Base-by-base conservation (phyloP, 2,888 invertebrate genomes). In the Brachycybe producta region DNA sequence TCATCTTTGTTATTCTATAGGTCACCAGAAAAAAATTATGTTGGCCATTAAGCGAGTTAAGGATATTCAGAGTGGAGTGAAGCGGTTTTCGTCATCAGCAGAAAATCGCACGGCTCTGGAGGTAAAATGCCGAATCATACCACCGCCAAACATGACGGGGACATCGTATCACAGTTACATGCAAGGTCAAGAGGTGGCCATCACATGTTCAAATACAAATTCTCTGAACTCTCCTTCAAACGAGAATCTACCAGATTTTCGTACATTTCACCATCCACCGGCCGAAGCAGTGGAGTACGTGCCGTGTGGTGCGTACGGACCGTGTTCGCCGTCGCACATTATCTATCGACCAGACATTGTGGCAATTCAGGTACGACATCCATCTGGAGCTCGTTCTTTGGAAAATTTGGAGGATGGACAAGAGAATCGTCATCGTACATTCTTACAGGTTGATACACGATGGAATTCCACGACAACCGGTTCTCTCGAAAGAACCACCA, bases 1-100 rank as follows among this genome's bases (percentile, higher is more conserved):
- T n/a, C n/a, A n/a, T n/a, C n/a, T n/a, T n/a, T n/a, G n/a, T n/a
- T n/a, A n/a, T n/a, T n/a, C n/a, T n/a, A n/a, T 88, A 64, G 98
- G 98, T 30, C 98, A 98, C 68, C 95, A 98, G 72, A 98, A 98
- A 76, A 91, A 95, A 73, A 84, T 98, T 59, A 78, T 92, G 64
- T 74, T 98, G 64, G 97, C 97, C 55, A 91, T 97, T 61, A 95
- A 95, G 69, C 78, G 94, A 67, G 82, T 97, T 48, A 92, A 94
- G 70, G 88, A 92, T 65, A 85, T 90, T 53, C 78, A 84, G 60
- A 83, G 85, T 45, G 90, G 90, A 42, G 54, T 52, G 17, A 40
- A 48, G 32, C 48, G 54, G 27, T 54, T 54, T 46, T 54, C 54
- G 54, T 40, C 55, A 51, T 4, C 39, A 19, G 8, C 54, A 48